Evolutionary conservation across 23 tunicate species (phyloP), one percentile per base, ranked within the genome.

Genomic region (Ascidia mentula): DNA sequence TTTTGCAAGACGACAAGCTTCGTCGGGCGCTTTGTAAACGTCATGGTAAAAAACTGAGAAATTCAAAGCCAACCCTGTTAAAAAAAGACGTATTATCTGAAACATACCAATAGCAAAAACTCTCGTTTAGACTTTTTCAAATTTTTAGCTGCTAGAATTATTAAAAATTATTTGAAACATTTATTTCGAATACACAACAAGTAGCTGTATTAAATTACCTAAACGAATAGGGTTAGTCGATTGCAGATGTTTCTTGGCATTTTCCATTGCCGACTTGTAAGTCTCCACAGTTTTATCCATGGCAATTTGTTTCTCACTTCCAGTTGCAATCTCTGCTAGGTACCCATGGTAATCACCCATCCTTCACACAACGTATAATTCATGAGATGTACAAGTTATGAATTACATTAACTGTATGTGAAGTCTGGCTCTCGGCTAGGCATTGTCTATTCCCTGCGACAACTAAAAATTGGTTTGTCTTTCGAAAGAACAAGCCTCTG

Each of bases 11-110:
- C 38, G 26, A 36, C 95, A 89, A 13, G 95, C 95, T 7, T 73
- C 46, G 71, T 89, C 95, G 31, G 85, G 89, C 28, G 85, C 73
- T 61, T 89, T 84, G 22, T 84, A 45, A 40, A 89, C 84, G 35
- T 89, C 95, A 37, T 89, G 84, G 75, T 85, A 89, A 60, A 89
- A 89, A 72, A 89, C 95, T 9, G 89, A 84, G 72, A 84, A 89
- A 60, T 89, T 89, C 59, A 89, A 37, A 31, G 95, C 95, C 81
- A 88, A 46, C 30, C 93, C 93, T 78, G 45, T 18, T 35, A 40
- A 38, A 40, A 40, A 72, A 72, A 28, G 40, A 30, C 15, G 34
- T 15, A 18, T 74, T 35, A 69, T 20, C 12, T 31, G 40, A 74
- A 30, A 37, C 0, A 22, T 24, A 15, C 33, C 40, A 31, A 69